These are phyloP conservation scores for Pangasius mekongensis DNA, from an alignment of 2,797 vertebrate genomes.

Conservation along the genomic window DNA sequence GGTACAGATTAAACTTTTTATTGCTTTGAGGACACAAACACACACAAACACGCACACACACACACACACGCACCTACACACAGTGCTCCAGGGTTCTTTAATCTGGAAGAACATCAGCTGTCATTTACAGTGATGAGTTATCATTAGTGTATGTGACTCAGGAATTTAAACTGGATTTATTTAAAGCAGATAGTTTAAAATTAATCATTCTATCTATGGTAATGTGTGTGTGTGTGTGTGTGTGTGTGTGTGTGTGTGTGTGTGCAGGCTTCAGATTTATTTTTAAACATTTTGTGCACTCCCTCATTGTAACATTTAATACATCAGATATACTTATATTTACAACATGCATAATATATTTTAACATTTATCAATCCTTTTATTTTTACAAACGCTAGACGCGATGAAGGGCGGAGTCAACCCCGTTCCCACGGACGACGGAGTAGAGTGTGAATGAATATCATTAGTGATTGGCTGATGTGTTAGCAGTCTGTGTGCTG, in stretches of 20 bases:
- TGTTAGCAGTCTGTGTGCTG: not conserved
- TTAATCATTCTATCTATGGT: not conserved
- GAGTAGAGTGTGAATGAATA: not conserved
- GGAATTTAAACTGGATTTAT: not conserved
- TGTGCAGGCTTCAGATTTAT: not conserved
- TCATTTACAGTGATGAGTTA: slow-evolving; percentile 1
- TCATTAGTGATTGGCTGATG: not conserved
- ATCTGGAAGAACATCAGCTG: slow-evolving; percentile 20
- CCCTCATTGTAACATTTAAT: not conserved
- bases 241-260: not conserved
- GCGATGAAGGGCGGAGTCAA: not conserved
- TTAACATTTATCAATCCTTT: not conserved
- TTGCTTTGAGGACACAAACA: slow-evolving; percentile 25
- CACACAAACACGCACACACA: slow-evolving; percentile 1
- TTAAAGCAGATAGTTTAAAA: not conserved
- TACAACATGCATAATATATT: not conserved
- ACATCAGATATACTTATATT: not conserved
- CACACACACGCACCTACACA: not conserved
- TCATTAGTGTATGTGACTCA: not conserved
- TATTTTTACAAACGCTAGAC: not conserved
- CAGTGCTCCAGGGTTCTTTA: not conserved
- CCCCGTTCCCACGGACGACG: not conserved
- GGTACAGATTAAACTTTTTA: slow-evolving; percentile 37
- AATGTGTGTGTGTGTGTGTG: not conserved
- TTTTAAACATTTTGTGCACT: not conserved